Conservation (phyloP, 1,140 invertebrate genomes). For the Pseudomyrmex sp. region DNA sequence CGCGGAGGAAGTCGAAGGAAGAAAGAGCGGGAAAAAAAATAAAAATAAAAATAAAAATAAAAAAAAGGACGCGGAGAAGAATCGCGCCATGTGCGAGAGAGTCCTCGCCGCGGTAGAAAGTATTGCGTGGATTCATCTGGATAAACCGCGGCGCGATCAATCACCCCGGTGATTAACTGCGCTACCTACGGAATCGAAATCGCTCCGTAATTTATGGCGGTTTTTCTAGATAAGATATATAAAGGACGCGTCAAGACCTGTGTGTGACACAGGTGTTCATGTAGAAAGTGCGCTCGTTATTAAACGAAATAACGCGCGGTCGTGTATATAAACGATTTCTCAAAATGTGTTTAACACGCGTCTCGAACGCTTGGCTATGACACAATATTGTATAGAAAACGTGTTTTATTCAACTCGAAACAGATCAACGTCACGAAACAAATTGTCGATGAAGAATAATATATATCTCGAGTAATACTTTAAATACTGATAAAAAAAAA, state of each 20-base stretch:
- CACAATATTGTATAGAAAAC: background rate
- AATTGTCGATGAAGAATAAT: too few species aligned
- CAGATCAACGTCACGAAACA: background rate
- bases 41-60: slow-evolving; percentile 1
- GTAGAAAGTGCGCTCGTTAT: slow-evolving; percentile 47
- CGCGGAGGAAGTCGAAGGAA: background rate
- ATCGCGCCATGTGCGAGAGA: slow-evolving; percentile 64
- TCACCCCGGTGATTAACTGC: slow-evolving; percentile 71
- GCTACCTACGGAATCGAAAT: slow-evolving; percentile 70
- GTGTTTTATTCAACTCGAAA: background rate
- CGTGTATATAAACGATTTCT: slow-evolving; percentile 27
- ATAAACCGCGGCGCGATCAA: slow-evolving; percentile 74
- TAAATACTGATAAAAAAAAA: background rate
- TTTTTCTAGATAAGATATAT: slow-evolving; percentile 63
- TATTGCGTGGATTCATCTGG: slow-evolving; percentile 74
- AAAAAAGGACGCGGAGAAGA: slow-evolving; percentile 27
- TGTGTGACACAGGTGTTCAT: slow-evolving; percentile 44
- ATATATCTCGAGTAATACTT: background rate
- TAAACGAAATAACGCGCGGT: slow-evolving; percentile 17
- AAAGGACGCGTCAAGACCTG: slow-evolving; percentile 40
- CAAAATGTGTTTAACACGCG: background rate
- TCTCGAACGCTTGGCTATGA: background rate
- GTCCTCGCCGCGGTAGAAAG: slow-evolving; percentile 58
- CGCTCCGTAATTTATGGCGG: slow-evolving; percentile 65
- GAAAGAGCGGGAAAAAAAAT: background rate